phyloP scores from a whole-genome alignment of 2,888 invertebrate genomes.

The Phytoseiulus persimilis region DNA sequence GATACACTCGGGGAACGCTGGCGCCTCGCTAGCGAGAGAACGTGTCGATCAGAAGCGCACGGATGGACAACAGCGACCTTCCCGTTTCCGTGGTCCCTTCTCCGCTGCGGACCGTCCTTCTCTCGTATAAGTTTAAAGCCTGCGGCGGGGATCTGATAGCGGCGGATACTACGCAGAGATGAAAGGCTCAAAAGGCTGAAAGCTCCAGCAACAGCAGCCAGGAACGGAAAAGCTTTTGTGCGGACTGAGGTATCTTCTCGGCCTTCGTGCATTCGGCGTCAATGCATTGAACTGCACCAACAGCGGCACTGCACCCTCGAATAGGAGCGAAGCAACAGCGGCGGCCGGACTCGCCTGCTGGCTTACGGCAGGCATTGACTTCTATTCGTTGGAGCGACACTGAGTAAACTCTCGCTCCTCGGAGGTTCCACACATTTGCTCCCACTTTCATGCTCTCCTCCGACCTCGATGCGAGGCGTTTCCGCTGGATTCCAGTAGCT shows the following conservation, averaged over 20 bases:
- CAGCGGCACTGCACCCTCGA: not conserved
- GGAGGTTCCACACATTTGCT: not conserved
- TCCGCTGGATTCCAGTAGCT: not conserved
- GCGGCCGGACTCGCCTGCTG: not conserved
- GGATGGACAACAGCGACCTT: not conserved
- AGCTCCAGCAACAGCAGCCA: not conserved
- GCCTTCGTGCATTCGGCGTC: constrained; percentile 5
- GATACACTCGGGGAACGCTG: not conserved
- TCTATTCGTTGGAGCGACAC: not conserved
- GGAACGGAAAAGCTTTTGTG: not conserved
- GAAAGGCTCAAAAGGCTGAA: not conserved
- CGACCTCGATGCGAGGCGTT: not conserved
- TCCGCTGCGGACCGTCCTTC: not conserved
- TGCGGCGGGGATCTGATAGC: not conserved
- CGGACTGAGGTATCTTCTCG: not conserved
- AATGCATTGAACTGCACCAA: constrained; percentile 5
- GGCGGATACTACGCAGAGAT: not conserved
- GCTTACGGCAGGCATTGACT: constrained; percentile 5
- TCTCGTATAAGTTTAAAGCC: not conserved
- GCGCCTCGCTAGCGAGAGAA: not conserved
- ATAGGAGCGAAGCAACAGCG: not conserved
- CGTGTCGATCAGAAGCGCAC: not conserved
- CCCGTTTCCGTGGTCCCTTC: not conserved
- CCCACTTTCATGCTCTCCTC: not conserved
- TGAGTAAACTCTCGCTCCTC: not conserved